A percentile compares a stretch with the other conserved stretches of the same genome.
Evolutionary conservation across 2,797 vertebrate genomes (phyloP).

Genomic region (Lateolabrax maculatus): DNA sequence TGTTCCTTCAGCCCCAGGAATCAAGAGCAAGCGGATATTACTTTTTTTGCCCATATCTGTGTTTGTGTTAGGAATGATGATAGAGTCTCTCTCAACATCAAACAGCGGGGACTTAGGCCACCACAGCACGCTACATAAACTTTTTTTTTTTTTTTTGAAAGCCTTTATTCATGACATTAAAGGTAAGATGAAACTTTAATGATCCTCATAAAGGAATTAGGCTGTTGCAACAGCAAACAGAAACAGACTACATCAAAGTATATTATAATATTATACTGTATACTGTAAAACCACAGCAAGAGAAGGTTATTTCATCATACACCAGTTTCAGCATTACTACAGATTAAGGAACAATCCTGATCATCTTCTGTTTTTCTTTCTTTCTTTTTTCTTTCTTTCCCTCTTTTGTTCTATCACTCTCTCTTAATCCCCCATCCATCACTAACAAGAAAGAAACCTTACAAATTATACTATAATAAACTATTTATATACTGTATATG

Average conservation of each 20-base stretch:
- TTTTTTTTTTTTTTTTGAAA: constrained; percentile 9
- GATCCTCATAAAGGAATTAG: constrained; percentile 18
- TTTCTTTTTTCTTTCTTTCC: neutral
- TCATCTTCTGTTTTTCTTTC: neutral
- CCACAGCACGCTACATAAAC: constrained; percentile 14
- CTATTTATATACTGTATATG: too few relatives aligned
- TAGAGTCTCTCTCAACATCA: constrained; percentile 30
- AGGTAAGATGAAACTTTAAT: constrained; percentile 44
- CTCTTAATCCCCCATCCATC: neutral
- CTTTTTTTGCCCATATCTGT: constrained; percentile 15
- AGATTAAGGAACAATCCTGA: constrained; percentile 14
- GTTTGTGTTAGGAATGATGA: constrained; percentile 29
- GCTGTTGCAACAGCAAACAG: constrained; percentile 32
- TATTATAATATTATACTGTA: neutral
- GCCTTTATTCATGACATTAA: constrained; percentile 18
- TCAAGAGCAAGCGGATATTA: constrained; percentile 2
- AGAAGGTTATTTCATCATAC: constrained; percentile 6
- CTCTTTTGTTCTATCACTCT: neutral
- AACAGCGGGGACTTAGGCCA: constrained; percentile 27
- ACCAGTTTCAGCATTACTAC: constrained; percentile 2
- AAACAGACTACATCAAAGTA: constrained; percentile 28
- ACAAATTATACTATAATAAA: neutral
- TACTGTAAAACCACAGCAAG: constrained; percentile 25
- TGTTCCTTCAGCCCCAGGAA: neutral
- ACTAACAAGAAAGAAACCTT: too few relatives aligned